Evolutionary conservation across 23 tunicate genomes (phyloP).

Genomic region (Ciona savignyi): DNA sequence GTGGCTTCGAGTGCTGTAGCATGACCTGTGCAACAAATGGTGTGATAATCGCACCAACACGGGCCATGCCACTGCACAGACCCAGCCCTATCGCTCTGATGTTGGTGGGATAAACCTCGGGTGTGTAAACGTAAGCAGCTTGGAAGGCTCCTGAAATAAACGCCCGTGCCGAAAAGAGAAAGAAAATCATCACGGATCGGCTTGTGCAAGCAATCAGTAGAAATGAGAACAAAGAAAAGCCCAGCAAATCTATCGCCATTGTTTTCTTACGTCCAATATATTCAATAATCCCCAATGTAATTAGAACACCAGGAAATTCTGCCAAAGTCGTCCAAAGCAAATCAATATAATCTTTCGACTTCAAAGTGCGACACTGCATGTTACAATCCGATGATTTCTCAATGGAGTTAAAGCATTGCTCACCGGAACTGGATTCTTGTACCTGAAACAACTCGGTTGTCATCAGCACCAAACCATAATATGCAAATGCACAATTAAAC

Average conservation of each 20-base stretch:
- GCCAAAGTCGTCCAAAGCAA: conserved; percentile 95
- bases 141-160: conserved; percentile 98
- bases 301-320: conserved; percentile 90
- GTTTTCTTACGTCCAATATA: conserved; percentile 79
- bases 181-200: conserved; percentile 66
- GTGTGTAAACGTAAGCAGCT: conserved; percentile 98
- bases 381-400: conserved; percentile 51
- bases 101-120: conserved; percentile 96
- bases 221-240: conserved; percentile 76
- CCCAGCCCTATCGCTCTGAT: conserved; percentile 95
- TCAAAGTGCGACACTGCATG: conserved; percentile 63
- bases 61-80: conserved; percentile 91
- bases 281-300: conserved; percentile 77
- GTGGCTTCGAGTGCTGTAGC: conserved; percentile 41
- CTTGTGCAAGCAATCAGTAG: conserved; percentile 54
- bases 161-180: conserved; percentile 93
- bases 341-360: conserved; percentile 78
- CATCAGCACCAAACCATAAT: conserved; percentile 95
- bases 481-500: conserved; percentile 92
- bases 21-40: conserved; percentile 90
- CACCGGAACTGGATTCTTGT: conserved; percentile 35
- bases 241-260: conserved; percentile 75
- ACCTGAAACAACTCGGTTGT: conserved; percentile 96
- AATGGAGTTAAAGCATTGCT: conserved; percentile 24
- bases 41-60: conserved; percentile 93